phyloP scores from a whole-genome alignment of 2,797 vertebrate species.

The Hemibagrus guttatus region DNA sequence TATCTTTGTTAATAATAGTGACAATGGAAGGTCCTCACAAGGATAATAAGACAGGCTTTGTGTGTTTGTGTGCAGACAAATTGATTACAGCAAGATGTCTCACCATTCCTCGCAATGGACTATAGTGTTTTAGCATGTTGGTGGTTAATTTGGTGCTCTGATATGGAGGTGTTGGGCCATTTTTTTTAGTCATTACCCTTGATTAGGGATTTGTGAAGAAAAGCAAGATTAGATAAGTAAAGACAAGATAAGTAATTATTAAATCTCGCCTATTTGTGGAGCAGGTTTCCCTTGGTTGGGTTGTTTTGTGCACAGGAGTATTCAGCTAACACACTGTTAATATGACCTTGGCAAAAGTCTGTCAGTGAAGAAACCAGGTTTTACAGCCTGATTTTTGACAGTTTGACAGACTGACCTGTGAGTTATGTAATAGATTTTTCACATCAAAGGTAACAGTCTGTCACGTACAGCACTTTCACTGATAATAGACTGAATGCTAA shows the following conservation, averaged over 20 bases:
- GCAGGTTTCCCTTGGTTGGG: neutral
- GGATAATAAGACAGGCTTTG: neutral
- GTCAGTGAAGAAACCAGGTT: neutral
- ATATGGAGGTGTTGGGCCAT: neutral
- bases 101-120: too few relatives aligned
- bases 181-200: neutral
- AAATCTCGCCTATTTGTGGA: neutral
- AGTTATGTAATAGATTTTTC: neutral
- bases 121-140: neutral
- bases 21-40: neutral
- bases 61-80: neutral
- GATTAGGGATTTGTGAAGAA: neutral
- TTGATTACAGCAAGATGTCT: neutral
- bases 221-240: neutral
- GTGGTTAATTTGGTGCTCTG: neutral
- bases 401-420: neutral
- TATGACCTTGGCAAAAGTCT: neutral
- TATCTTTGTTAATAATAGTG: neutral
- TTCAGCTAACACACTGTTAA: neutral
- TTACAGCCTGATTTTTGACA: neutral
- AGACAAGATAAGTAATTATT: neutral
- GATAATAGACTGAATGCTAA: neutral
- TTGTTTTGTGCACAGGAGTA: neutral
- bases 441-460: neutral
- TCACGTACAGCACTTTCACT: neutral